Base-by-base conservation (phyloP, 2,888 invertebrate species). In the Ceriagrion tenellum region DNA sequence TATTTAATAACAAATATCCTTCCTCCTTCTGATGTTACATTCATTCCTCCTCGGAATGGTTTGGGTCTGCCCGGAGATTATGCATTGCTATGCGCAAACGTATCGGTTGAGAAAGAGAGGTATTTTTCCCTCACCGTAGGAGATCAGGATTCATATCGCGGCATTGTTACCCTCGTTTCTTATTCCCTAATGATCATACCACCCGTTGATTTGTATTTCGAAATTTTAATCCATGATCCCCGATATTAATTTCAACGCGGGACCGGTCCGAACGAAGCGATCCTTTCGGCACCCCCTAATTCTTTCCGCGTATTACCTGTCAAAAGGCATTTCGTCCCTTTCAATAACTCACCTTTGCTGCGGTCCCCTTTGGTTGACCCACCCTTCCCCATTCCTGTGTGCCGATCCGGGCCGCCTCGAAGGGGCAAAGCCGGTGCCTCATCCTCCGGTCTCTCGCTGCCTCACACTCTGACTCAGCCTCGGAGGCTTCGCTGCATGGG, bases 261-360 rank as follows among this genome's bases (percentile, higher is more conserved):
- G 35, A 47, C 89, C 55, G 89, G 47, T 55, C 89, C 40, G 40
- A 12, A 47, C 0, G 47, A 47, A 47, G 40, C 40, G 88, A 88
- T 40, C 88, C 88, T 26, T 88, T n/a, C 23, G 63, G 69, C 16
- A 1, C 26, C 93, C 93, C 91, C 35, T 69, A 35, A 35, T 81
- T 81, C 81, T 81, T 81, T 81, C 81, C 47, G 69, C 18, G 93
- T 69, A 69, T 69, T 93, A 93, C 93, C 93, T 93, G 93, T 69
- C 93, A 93, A 93, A 93, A 63, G 63, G 35, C 93, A n/a, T 47
- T n/a, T 55, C 26, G 13, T 16, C 35, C 81, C 81, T 81, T 81
- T 81, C 81, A 81, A 81, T 81, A 81, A 13, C n/a, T 81, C 35
- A 81, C 30, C 35, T 35, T 81, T 30, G 16, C 81, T 6, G 18